A percentile compares a stretch with the other conserved stretches of the same genome.
phyloP scores from a whole-genome alignment of 2,888 invertebrate genomes.

The Drosophila cognata region DNA sequence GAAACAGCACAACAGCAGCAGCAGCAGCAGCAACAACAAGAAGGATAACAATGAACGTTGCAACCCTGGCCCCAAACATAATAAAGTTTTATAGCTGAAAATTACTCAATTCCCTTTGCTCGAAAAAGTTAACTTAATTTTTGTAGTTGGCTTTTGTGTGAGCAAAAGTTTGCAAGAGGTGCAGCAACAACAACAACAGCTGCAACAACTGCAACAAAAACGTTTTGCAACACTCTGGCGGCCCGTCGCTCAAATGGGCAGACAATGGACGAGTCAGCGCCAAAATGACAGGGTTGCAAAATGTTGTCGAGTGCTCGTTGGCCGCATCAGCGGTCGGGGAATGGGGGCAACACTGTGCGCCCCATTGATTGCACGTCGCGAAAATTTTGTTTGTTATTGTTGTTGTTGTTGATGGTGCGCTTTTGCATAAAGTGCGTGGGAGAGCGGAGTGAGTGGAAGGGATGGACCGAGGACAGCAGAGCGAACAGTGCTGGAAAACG shows the following conservation, averaged over 20 bases:
- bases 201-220: slow-evolving; percentile 41
- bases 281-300: slow-evolving; percentile 47
- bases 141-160: slow-evolving; percentile 76
- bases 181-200: slow-evolving; percentile 35
- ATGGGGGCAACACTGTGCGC: slow-evolving; percentile 14
- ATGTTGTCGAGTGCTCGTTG: slow-evolving; percentile 9
- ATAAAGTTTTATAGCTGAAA: slow-evolving; percentile 80
- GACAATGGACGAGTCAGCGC: slow-evolving; percentile 41
- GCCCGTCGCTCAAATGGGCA: slow-evolving; percentile 37
- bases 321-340: not conserved
- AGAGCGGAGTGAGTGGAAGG: not conserved
- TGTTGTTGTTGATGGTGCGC: not conserved
- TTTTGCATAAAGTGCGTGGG: slow-evolving; percentile 53
- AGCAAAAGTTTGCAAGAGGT: slow-evolving; percentile 64
- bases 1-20: slow-evolving; percentile 29
- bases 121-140: slow-evolving; percentile 78
- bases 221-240: slow-evolving; percentile 72
- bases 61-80: slow-evolving; percentile 55
- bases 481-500: slow-evolving; percentile 43
- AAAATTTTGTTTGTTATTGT: slow-evolving; percentile 23
- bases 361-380: slow-evolving; percentile 70
- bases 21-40: slow-evolving; percentile 4
- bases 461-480: slow-evolving; percentile 6
- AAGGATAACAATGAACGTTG: slow-evolving; percentile 38
- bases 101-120: slow-evolving; percentile 78